Evolutionary conservation across 2,113 vertebrate genomes (phyloP).

Genomic region (Lepus europaeus): DNA sequence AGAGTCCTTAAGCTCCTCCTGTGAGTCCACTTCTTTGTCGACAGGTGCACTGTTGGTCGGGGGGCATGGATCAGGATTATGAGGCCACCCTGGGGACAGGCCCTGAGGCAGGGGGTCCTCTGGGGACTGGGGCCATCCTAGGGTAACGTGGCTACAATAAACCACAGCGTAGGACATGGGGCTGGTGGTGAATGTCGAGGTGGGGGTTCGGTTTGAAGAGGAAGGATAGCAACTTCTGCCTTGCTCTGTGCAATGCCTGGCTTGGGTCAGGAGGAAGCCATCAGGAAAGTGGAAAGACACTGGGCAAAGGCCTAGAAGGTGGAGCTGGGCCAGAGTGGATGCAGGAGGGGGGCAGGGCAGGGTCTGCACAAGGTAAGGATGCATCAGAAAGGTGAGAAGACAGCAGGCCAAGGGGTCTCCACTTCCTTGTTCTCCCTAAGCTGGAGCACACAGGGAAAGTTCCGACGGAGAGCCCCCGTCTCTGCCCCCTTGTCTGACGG

Average conservation of each 20-base stretch:
- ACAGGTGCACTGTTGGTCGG: neutral
- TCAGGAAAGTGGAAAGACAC: neutral
- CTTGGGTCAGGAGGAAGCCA: neutral
- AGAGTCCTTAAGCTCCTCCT: neutral
- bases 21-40: neutral
- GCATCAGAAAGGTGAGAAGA: neutral
- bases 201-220: neutral
- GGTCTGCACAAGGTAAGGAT: neutral
- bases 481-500: neutral
- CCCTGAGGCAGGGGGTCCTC: neutral
- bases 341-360: neutral
- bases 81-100: neutral
- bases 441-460: neutral
- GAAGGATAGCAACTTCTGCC: neutral
- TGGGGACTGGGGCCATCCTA: neutral
- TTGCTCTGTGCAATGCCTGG: neutral
- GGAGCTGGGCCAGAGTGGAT: neutral
- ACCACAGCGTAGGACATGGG: neutral
- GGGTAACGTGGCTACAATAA: neutral
- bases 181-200: fast-evolving
- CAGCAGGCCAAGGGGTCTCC: fast-evolving
- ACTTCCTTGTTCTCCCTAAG: neutral
- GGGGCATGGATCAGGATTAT: neutral
- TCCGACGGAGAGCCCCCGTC: neutral
- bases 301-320: neutral